Base-by-base conservation (phyloP, 2,888 invertebrate genomes). In the Dastarcus helophoroides region DNA sequence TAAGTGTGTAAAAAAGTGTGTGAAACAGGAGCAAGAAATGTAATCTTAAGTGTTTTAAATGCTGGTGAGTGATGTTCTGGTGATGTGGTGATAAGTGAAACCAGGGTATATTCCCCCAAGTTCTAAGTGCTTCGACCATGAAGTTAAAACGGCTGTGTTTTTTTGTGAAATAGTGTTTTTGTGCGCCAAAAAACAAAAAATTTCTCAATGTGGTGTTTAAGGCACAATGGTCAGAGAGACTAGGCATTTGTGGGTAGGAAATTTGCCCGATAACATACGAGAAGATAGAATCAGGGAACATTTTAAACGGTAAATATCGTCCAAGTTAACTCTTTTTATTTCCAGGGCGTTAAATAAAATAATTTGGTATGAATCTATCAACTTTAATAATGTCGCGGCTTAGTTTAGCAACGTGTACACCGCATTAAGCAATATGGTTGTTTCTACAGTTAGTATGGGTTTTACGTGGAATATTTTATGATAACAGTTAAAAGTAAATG, bases 221-320 rank as follows among this genome's bases (percentile, higher is more conserved):
- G 80, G 82, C 85, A 90, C 85, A 83, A 95, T 95, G 95, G 94
- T 95, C 83, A 93, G 94, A 84, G 93, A 94, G 90, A 93, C 93
- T 80, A 89, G 94, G 80, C 93, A 95, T 79, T 84, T 95, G 78
- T 93, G 93, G 90, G 91, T 95, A 81, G 94, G 93, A 82, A 94
- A 93, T 81, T 86, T 95, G 81, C 93, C 94, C 83, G 93, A 93
- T 78, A 91, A 89, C 77, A 86, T 90, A 76, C 85, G 89, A 65
- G 91, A 93, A 74, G 91, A 91, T 69, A 81, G 86, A 69, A 88
- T 93, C 73, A 79, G 84, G 75, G 90, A 91, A 72, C 86, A 89
- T 74, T 93, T 94, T 73, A 88, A 90, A 84, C 83, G 90, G 91
- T 91, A 78, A 76, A 67, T 53, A 47, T 41, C 17, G 19, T 16